Percentiles rank a stretch among this genome's conserved stretches.
These are phyloP conservation scores for Onychostruthus taczanowskii DNA, from an alignment of 2,113 vertebrate species.

Conservation along the genomic window DNA sequence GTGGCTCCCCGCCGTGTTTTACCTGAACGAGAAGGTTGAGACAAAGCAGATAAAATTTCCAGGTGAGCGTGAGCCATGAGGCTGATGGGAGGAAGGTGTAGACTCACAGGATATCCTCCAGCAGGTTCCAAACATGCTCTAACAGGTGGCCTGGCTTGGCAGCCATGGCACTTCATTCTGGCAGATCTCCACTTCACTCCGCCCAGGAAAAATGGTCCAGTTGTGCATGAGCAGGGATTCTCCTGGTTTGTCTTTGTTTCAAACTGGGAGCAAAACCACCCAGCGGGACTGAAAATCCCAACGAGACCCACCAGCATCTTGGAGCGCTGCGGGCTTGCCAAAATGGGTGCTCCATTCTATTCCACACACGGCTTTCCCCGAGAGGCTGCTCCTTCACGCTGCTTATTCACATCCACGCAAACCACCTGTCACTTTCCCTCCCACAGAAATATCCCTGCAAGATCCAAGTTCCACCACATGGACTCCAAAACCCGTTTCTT, in stretches of 20 bases:
- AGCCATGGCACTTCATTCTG: fast-evolving
- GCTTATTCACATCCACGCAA: neutral
- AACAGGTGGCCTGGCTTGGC: slow-evolving; percentile 2
- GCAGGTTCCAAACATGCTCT: neutral
- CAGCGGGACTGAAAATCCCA: neutral
- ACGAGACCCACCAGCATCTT: fast-evolving
- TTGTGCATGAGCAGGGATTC: fast-evolving
- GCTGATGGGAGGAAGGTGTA: neutral
- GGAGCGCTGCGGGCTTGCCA: neutral
- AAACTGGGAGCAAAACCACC: neutral
- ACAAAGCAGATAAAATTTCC: neutral
- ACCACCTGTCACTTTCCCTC: slow-evolving; percentile 49
- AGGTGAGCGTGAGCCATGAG: fast-evolving
- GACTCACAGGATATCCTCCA: neutral
- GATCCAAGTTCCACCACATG: neutral
- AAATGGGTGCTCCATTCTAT: neutral
- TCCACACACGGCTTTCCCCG: neutral
- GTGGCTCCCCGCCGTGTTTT: fast-evolving
- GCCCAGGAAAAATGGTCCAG: fast-evolving
- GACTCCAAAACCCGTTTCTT: neutral
- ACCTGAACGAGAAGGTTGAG: fast-evolving
- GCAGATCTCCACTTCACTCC: neutral
- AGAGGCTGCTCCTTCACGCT: neutral
- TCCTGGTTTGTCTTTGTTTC: fast-evolving
- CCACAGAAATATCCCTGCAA: slow-evolving; percentile 7